Base-by-base conservation (phyloP, 2,113 vertebrate genomes). In the Trachemys scripta region DNA sequence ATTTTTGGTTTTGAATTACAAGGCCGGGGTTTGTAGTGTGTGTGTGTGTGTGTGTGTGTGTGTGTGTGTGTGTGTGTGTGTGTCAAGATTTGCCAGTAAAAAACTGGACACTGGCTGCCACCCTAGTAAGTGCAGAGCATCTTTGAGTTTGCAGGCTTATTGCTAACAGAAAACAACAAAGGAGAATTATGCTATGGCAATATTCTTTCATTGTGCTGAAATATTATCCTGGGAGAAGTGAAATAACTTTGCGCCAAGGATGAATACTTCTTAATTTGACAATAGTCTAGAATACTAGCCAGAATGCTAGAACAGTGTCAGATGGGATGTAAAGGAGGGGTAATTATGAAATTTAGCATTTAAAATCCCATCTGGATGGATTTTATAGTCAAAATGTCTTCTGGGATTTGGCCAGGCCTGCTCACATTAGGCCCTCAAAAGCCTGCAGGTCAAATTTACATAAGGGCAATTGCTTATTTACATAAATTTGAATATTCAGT, bases 291-390 rank as follows among this genome's bases (percentile, higher is more conserved):
- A 51, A 90, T 89, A 59, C 86, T 31, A 87, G 35, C 78, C 76
- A 87, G 79, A 1, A 24, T 85, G 85, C 53, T 56, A 95, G 51
- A 83, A 85, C 45, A 93, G 83, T 14, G 82, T 56, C n/a, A 90
- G 57, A 85, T 56, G 27, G 45, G 59, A 27, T 81, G 12, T 1
- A 57, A 59, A 72, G 54, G 16, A 84, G 87, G 87, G 89, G 17
- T 1, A 29, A 47, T 24, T 83, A 90, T 10, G 82, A 57, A 59
- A 90, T 84, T 85, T 92, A 90, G 86, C 85, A 78, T 84, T 87
- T 88, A 93, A 96, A 95, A 88, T 76, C 50, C 85, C 83, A 91
- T 88, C 79, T 90, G 81, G 78, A 62, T 47, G 19, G 25, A n/a
- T 42, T 80, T 94, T 59, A 49, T 57, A 80, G 78, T 57, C 89